Evolutionary conservation across 2,797 vertebrate species (phyloP).

Genomic region (Manis pentadactyla): DNA sequence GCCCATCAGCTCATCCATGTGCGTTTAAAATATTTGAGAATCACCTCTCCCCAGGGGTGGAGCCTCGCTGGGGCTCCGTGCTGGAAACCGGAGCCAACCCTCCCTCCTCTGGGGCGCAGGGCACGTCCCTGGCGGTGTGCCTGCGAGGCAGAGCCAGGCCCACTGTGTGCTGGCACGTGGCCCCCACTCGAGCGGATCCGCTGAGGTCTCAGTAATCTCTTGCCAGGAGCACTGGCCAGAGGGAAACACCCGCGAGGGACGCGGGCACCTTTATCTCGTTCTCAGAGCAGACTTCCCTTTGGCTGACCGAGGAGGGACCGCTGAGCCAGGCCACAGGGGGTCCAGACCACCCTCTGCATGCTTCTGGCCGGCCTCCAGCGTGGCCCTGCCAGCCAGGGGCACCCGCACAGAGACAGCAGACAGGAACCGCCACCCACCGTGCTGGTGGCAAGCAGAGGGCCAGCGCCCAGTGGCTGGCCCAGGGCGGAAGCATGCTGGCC

Average conservation of each 20-base stretch:
- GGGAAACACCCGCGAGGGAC: rapidly evolving
- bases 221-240: neutral
- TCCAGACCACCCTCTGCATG: slow-evolving; percentile 31
- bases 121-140: neutral
- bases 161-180: neutral
- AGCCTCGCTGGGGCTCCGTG: neutral
- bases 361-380: neutral
- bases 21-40: neutral
- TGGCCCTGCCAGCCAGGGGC: neutral
- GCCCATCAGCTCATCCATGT: neutral
- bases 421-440: too few relatives aligned
- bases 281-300: too few relatives aligned
- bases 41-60: neutral
- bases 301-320: neutral
- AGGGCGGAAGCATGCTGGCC: neutral
- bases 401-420: too few relatives aligned
- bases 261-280: too few relatives aligned
- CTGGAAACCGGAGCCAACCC: neutral
- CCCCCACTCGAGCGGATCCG: neutral
- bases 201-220: too few relatives aligned
- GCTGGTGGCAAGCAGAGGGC: too few relatives aligned
- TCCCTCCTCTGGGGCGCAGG: too few relatives aligned
- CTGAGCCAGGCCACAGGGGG: neutral
- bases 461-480: neutral
- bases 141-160: too few relatives aligned